Base-by-base conservation (phyloP, 1,140 invertebrate genomes). In the Lasioglossum albipes region DNA sequence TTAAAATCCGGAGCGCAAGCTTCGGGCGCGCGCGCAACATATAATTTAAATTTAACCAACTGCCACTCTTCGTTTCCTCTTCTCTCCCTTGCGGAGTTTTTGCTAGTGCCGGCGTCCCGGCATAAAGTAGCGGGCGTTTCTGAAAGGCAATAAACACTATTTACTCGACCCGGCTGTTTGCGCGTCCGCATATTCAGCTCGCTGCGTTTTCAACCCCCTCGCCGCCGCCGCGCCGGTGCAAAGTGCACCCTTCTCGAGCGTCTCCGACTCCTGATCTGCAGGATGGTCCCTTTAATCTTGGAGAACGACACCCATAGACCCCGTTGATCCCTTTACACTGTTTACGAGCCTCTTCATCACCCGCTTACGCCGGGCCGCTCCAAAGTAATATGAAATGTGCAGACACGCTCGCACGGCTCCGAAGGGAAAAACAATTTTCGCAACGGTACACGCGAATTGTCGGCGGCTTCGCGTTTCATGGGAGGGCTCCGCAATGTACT, bases 11-110 rank as follows among this genome's bases (percentile, higher is more conserved):
- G 61, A 61, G 78, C 67, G 66, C 61, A 75, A 75, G 54, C 75
- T 68, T 79, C 64, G 49, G 20, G 22, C 7, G 2, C 36, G 36
- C 57, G n/a, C 57, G 67, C 67, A 62, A 36, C 59, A 70, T 66
- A 79, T 79, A 79, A 79, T 79, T 79, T 79, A 73, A 79, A 73
- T 62, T 79, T 79, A 79, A 79, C 70, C 69, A 65, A 79, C 77
- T 74, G 77, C 70, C 61, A 79, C 70, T 79, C 76, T 79, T 79
- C 57, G 49, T 31, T 57, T n/a, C 27, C 49, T 12, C 22, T 36
- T 12, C n/a, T 42, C 13, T 16, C n/a, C 27, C 27, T 27, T 3
- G 54, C n/a, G 16, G 45, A 12, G 45, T 49, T 49, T 49, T 66
- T 18, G 36, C 20, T 27, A 20, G 52, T 20, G 13, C 45, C 52